Conservation (phyloP, 2,888 invertebrate genomes). For the Trypoxylon attenuatum region DNA sequence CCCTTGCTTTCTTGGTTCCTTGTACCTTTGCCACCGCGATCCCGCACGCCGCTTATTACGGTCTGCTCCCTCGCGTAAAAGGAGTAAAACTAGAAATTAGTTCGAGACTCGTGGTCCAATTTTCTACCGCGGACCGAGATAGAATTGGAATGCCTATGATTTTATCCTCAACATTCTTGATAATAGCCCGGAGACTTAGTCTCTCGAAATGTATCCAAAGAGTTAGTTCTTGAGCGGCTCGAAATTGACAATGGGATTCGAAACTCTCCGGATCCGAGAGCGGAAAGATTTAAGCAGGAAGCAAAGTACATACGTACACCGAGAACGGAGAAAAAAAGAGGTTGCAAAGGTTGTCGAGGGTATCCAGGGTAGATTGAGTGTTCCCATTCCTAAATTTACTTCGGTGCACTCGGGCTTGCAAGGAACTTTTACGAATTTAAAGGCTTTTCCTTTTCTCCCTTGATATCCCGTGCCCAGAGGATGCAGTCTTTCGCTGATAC, state of each 20-base stretch:
- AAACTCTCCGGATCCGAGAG: background rate
- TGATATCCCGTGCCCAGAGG: slow-evolving; percentile 28
- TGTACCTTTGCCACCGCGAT: slow-evolving; percentile 28
- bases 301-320: no score
- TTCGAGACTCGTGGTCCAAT: slow-evolving; percentile 45
- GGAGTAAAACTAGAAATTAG: slow-evolving; percentile 52
- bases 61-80: slow-evolving; percentile 48
- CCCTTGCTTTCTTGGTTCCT: slow-evolving; percentile 5
- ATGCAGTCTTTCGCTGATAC: slow-evolving; percentile 46
- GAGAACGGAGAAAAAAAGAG: no score
- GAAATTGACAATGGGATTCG: background rate
- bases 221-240: background rate
- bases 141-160: no score
- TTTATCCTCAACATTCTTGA: no score
- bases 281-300: background rate
- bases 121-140: slow-evolving; percentile 14
- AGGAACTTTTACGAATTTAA: slow-evolving; percentile 49
- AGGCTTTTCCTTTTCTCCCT: slow-evolving; percentile 28
- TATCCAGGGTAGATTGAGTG: no score
- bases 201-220: no score
- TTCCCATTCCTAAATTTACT: slow-evolving; percentile 45
- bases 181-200: no score
- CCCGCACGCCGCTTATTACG: slow-evolving; percentile 51
- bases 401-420: slow-evolving; percentile 31
- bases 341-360: no score